A percentile compares a stretch with the other conserved stretches of the same genome.
phyloP scores from a whole-genome alignment of 2,888 invertebrate genomes.

The Drosophila buzzatii region DNA sequence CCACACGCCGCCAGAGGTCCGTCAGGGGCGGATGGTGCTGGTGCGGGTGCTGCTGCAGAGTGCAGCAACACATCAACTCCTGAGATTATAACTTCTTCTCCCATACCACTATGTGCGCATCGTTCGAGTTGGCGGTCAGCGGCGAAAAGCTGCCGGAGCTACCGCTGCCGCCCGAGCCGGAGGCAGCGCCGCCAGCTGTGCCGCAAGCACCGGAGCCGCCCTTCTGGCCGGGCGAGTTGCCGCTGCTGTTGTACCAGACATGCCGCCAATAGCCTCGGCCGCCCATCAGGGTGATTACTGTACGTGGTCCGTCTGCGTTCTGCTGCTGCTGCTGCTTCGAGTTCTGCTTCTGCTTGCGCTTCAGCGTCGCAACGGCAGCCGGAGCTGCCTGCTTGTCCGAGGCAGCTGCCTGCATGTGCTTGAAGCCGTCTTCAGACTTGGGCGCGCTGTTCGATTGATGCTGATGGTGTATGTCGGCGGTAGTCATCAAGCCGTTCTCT shows the following conservation, averaged over 20 bases:
- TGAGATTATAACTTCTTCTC: conserved; percentile 91
- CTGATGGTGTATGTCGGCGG: conserved; percentile 78
- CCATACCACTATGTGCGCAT: conserved; percentile 96
- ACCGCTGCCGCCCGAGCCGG: conserved; percentile 27
- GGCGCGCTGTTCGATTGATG: conserved; percentile 67
- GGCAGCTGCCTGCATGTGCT: conserved; percentile 54
- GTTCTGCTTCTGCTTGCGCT: conserved; percentile 83
- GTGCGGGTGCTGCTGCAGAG: conserved; percentile 70
- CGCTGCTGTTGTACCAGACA: conserved; percentile 87
- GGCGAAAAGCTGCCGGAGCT: conserved; percentile 53
- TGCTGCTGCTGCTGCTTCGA: conserved; percentile 79
- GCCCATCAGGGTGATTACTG: conserved; percentile 94
- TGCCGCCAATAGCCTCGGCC: conserved; percentile 95
- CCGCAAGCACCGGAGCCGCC: conserved; percentile 5
- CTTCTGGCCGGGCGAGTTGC: conserved; percentile 79
- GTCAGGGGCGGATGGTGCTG: conserved; percentile 67
- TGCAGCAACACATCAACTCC: conserved; percentile 80
- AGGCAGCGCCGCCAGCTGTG: conserved; percentile 6
- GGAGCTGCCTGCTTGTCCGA: conserved; percentile 56
- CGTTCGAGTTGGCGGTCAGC: conserved; percentile 90
- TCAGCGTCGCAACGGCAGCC: conserved; percentile 82
- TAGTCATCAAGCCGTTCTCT: conserved; percentile 85
- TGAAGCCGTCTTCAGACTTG: conserved; percentile 77
- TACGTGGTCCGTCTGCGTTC: conserved; percentile 87
- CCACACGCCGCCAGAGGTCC: conserved; percentile 48